Evolutionary conservation across 2,113 vertebrate species (phyloP).

Genomic region (Hippocampus comes): DNA sequence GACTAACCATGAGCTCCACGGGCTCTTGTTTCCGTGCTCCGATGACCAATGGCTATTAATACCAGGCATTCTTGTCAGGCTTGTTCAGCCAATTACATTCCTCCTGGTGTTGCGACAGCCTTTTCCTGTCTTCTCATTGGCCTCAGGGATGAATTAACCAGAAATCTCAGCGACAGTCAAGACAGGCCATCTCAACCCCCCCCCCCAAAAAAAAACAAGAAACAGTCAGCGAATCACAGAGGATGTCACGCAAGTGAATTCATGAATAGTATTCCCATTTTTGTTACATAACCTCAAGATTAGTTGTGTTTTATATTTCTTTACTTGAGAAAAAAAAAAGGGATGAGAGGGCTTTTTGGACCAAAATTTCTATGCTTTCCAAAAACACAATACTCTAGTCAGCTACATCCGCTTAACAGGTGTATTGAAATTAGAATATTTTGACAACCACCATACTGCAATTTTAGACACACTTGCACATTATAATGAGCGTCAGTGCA

Average conservation of each 20-base stretch:
- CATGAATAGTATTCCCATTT: neutral
- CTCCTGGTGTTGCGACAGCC: neutral
- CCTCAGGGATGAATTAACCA: slow-evolving; percentile 37
- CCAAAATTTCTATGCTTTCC: neutral
- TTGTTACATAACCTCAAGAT: slow-evolving; percentile 3
- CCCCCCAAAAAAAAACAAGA: neutral
- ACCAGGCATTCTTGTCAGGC: slow-evolving; percentile 30
- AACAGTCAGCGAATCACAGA: neutral
- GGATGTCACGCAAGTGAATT: neutral
- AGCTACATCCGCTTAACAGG: too few relatives aligned
- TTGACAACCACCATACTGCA: too few relatives aligned
- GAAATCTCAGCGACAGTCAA: slow-evolving; percentile 20
- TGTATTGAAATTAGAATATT: too few relatives aligned
- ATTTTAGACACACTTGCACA: too few relatives aligned
- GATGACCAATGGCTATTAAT: slow-evolving; percentile 61
- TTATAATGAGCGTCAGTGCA: too few relatives aligned
- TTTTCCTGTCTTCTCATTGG: slow-evolving; percentile 20
- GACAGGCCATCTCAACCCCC: slow-evolving; percentile 1
- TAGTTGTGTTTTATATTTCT: slow-evolving; percentile 13
- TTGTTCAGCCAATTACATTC: slow-evolving; percentile 29
- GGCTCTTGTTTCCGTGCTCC: slow-evolving; percentile 60
- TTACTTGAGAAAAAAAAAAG: neutral
- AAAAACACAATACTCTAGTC: too few relatives aligned
- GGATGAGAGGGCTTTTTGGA: neutral
- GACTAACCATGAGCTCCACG: slow-evolving; percentile 49